phyloP scores from a whole-genome alignment of 2,888 invertebrate species.

The Caradrina kadenii region DNA sequence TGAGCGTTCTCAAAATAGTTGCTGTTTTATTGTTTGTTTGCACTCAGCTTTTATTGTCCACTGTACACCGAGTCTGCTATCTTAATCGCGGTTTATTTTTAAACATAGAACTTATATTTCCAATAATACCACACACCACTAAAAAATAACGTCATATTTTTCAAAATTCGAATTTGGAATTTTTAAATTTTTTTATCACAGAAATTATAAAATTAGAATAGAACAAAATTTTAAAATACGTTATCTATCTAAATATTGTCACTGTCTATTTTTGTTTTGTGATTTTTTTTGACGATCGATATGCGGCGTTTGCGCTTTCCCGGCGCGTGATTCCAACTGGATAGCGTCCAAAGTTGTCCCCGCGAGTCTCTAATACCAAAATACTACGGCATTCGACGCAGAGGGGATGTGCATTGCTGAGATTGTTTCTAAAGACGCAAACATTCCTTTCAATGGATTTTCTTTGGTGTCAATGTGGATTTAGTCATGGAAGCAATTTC shows the following conservation, averaged over 20 bases:
- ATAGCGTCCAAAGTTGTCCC: constrained; percentile 88
- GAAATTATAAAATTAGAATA: background rate
- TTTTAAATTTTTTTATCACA: constrained; percentile 9
- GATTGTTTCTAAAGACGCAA: constrained; percentile 73
- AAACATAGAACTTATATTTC: constrained; percentile 33
- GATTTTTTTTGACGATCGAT: constrained; percentile 65
- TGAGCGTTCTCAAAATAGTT: constrained; percentile 81
- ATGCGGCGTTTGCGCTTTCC: constrained; percentile 73
- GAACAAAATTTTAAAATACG: background rate
- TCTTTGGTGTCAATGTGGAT: constrained; percentile 65
- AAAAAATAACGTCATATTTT: constrained; percentile 30
- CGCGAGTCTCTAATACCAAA: constrained; percentile 85
- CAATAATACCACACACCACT: constrained; percentile 38
- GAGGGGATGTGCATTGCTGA: constrained; percentile 81
- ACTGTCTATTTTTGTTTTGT: constrained; percentile 52
- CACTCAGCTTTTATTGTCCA: constrained; percentile 78
- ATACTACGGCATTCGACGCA: constrained; percentile 83
- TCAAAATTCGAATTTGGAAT: constrained; percentile 13
- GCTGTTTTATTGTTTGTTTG: constrained; percentile 82
- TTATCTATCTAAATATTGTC: constrained; percentile 10
- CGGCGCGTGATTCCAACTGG: constrained; percentile 82
- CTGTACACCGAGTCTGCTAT: constrained; percentile 66
- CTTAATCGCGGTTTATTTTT: constrained; percentile 57
- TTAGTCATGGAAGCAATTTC: constrained; percentile 55
- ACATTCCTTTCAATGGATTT: constrained; percentile 64